Evolutionary conservation across 2,888 invertebrate species (phyloP), one percentile per base, ranked within the genome.

Genomic region (Agrenia bidenticulata): DNA sequence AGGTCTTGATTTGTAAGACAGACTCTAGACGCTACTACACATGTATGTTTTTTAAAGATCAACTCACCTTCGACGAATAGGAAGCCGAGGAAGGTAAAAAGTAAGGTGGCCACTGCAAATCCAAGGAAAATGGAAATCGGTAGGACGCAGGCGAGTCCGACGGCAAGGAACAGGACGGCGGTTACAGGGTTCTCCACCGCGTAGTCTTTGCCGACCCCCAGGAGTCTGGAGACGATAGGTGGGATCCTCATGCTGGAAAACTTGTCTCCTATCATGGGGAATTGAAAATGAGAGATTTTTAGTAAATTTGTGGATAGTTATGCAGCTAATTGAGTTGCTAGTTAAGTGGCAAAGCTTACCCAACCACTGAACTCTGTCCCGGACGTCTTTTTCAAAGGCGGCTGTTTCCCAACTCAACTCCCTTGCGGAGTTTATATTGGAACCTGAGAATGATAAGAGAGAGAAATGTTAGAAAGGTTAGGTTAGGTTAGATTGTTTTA

Each of bases 331-430:
- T 49, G 4, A 23, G 27, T 32, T 24, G 4, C 4, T 4, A 45
- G 5, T 7, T 27, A 55, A n/a, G 13, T 7, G 9, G 13, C 7
- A 57, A 41, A 37, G 49, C 72, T 71, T 69, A 75, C 75, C 73
- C 41, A 73, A 50, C 69, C 68, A 69, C 51, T 71, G 69, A 32
- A 75, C 67, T 50, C 72, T 60, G 42, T 73, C 72, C 54, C 73
- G 32, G 37, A 75, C 65, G 63, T 75, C 72, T 65, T 75, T 73
- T 63, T 75, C 75, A 56, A 75, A 66, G 21, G 70, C 72, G 5
- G 75, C 72, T 11, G 75, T 72, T 54, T 75, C 75, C 75, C 75
- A 75, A 49, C 65, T 72, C 32, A 75, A 64, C 57, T 75, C 75
- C 49, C 71, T 67, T 24, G 70, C 69, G 15, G 67, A 68, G 61